Base-by-base conservation (phyloP, 2,113 vertebrate species). In the Mesocricetus auratus region DNA sequence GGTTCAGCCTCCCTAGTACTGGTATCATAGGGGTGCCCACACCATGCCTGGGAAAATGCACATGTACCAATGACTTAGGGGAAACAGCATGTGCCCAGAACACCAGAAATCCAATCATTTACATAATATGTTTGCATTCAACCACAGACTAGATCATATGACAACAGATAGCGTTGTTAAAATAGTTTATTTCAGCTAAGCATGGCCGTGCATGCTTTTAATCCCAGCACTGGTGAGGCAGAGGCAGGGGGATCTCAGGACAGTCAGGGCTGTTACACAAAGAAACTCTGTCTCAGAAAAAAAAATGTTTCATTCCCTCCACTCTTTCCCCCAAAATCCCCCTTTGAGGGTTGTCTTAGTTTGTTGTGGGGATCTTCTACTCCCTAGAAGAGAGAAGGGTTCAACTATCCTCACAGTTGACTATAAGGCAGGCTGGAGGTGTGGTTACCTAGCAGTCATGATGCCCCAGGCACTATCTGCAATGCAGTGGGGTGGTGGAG, bases 91-190 rank as follows among this genome's bases (percentile, higher is more conserved):
- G 42, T 0, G 75, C 8, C n/a, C 31, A 47, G 88, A 62, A 97
- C 29, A 77, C n/a, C 64, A 91, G n/a, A 95, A 86, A 91, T 81
- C 39, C 53, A 83, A 89, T 83, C 16, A 13, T 5, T 93, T 93
- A 78, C 45, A 91, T n/a, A 86, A 83, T 58, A 89, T 94, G 58
- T 64, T 36, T 58, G 36, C 26, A 89, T 81, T 6, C 90, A 88
- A 85, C 86, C 86, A 94, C 24, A 82, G 62, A 71, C 88, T 93
- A n/a, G 11, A 94, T 58, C 58, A 69, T 19, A 94, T 86, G 71
- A 77, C 26, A 93, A 17, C 47, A 6, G 60, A 81, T 66, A 22
- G 79, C 22, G 29, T 53, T 45, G 89, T 93, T 89, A 60, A 89
- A 39, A 89, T 74, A 89, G 62, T 33, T 89, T 86, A 39, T 39